phyloP scores from a whole-genome alignment of 2,888 invertebrate genomes.

The Drosophila formosana region DNA sequence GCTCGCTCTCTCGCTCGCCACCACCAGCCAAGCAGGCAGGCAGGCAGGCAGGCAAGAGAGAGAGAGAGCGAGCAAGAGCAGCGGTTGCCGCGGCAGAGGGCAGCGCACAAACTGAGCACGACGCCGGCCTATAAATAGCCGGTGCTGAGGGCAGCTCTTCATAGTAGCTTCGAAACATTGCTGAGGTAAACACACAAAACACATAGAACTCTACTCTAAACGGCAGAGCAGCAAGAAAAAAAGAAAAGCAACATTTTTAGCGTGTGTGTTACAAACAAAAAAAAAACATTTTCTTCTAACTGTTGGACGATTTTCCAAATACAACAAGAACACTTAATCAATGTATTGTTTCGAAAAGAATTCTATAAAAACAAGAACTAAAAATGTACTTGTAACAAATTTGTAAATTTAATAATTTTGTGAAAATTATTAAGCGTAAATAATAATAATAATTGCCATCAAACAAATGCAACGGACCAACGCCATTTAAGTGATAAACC shows the following conservation, averaged over 20 bases:
- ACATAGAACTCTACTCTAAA: conserved; percentile 52
- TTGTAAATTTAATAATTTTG: conserved; percentile 53
- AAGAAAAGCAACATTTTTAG: conserved; percentile 52
- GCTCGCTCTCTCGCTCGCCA: conserved; percentile 28
- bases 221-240: conserved; percentile 61
- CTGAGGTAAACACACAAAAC: conserved; percentile 63
- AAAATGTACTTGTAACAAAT: conserved; percentile 61
- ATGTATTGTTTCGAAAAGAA: conserved; percentile 72
- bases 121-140: conserved; percentile 73
- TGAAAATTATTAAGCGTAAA: conserved; percentile 53
- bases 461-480: conserved; percentile 81
- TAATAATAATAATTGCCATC: conserved; percentile 70
- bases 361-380: conserved; percentile 63
- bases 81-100: conserved; percentile 15
- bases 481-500: conserved; percentile 81
- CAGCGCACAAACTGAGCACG: conserved; percentile 28
- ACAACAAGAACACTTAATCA: conserved; percentile 31
- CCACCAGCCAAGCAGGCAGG: conserved; percentile 10
- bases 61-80: conserved; percentile 3
- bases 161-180: conserved; percentile 80
- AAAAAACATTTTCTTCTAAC: conserved; percentile 62
- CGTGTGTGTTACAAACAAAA: conserved; percentile 57
- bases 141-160: conserved; percentile 31
- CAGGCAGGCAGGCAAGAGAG: neutral
- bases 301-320: conserved; percentile 57